phyloP scores from a whole-genome alignment of 2,797 vertebrate genomes.

The Channallabes apus region DNA sequence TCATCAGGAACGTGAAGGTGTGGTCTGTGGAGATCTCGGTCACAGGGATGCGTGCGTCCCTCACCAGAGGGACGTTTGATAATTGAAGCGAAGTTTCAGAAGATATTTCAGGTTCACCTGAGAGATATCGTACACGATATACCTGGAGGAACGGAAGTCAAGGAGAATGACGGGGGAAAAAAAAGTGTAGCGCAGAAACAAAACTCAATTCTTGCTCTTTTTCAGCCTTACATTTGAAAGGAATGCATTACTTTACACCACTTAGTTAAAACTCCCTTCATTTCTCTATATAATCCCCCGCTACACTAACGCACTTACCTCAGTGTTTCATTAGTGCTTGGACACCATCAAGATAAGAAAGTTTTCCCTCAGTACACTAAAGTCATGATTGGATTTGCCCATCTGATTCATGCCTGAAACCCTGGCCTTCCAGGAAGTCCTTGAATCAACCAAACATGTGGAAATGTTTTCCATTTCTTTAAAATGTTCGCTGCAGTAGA shows the following conservation, averaged over 20 bases:
- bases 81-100: slow-evolving; percentile 96
- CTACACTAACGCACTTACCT: no score
- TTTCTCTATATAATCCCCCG: no score
- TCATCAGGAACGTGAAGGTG: background rate
- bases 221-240: background rate
- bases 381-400: no score
- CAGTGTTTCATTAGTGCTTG: no score
- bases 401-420: no score
- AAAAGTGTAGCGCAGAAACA: background rate
- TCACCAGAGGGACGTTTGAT: slow-evolving; percentile 95
- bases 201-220: background rate
- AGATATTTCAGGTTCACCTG: slow-evolving; percentile 97
- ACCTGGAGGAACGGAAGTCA: slow-evolving; percentile 80
- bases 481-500: no score
- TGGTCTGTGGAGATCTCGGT: slow-evolving; percentile 33
- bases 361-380: no score
- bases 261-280: no score
- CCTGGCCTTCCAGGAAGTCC: no score
- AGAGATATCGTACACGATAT: slow-evolving; percentile 95
- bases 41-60: background rate
- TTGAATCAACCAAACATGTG: no score
- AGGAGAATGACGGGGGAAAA: slow-evolving; percentile 71
- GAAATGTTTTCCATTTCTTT: no score
- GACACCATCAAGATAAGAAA: no score
- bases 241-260: background rate